Percentiles rank a stretch among this genome's conserved stretches.
Conservation (phyloP, 23 tunicate genomes). For the Botrylloides violaceus region DNA sequence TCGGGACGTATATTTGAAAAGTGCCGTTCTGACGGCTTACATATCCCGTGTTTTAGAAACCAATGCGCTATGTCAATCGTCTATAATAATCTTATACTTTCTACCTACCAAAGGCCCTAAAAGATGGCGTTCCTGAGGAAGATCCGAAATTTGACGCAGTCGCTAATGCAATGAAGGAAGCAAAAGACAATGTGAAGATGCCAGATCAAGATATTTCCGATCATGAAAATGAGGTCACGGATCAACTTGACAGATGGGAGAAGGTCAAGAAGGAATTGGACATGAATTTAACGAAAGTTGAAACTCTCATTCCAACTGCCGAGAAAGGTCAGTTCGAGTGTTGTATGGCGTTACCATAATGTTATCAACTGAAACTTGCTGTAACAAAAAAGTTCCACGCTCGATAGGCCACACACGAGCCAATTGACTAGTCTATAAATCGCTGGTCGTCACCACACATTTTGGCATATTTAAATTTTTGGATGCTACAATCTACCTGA, state of each 20-base stretch:
- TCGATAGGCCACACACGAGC: too few species aligned
- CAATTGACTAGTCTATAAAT: not conserved
- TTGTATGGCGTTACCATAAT: too few species aligned
- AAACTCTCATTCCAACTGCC: conserved; percentile 13
- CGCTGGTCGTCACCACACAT: not conserved
- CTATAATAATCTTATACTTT: not conserved
- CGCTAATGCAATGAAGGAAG: conserved; percentile 13
- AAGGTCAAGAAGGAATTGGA: conserved; percentile 21
- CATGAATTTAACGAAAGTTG: not conserved
- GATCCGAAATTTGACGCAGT: conserved; percentile 42
- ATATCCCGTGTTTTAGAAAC: too few species aligned
- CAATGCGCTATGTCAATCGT: too few species aligned
- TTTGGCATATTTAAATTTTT: too few species aligned
- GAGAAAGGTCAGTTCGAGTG: conserved; percentile 17
- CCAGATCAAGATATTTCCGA: conserved; percentile 42
- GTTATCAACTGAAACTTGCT: too few species aligned
- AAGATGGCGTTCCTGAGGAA: conserved; percentile 22
- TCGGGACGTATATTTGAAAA: too few species aligned
- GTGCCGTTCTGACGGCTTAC: too few species aligned
- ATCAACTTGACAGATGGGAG: conserved; percentile 41
- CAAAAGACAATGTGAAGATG: conserved; percentile 10
- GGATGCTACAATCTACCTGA: too few species aligned
- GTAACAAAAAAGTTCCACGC: not conserved
- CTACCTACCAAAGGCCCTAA: conserved; percentile 27
- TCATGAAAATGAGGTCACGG: not conserved